Evolutionary conservation across 53 echinoderm and acorn worm genomes (phyloP), one percentile per base, ranked within the genome.

Genomic region (Holothuria leucospilota): DNA sequence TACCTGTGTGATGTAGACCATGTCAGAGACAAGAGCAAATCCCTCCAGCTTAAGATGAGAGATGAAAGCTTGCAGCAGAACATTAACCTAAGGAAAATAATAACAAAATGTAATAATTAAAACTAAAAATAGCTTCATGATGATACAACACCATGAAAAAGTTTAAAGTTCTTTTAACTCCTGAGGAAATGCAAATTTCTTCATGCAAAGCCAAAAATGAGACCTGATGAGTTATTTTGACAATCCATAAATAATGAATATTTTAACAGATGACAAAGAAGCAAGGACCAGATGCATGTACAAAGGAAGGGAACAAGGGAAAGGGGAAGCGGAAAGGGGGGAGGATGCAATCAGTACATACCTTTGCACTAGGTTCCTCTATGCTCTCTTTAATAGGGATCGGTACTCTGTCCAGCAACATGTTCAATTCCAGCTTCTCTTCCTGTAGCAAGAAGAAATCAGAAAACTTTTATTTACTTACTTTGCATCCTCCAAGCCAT

Each of bases 1-100:
- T 87, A 99, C 99, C 99, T 99, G 99, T 69, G 99, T 99, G 72
- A 99, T 95, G 78, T 91, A 99, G n/a, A 98, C 99, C 99, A 99
- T 99, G 88, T 99, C 99, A 8, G 99, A 93, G 24, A 94, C 95
- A 63, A 99, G 85, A 34, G 99, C 99, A 89, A 99, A 99, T 29
- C 99, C 99, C 20, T 99, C 99, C 16, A 95, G 82, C 71, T 99
- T 99, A 20, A 99, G 91, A 64, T 95, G 99, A 8, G 99, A 99
- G 87, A 99, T 99, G 87, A 69, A 99, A 2, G 99, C 94, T 66
- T 99, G 99, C 0, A 99, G 92, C n/a, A 99, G 81, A 20, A 95
- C 95, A 89, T 99, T 99, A 14, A 95, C 99, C 96, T 96, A 9
- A 61, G 53, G 27, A 14, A 46, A 7, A 46, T 14, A 87, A 72